Base-by-base conservation (phyloP, 1,140 invertebrate genomes). In the Camponotus pennsylvanicus region DNA sequence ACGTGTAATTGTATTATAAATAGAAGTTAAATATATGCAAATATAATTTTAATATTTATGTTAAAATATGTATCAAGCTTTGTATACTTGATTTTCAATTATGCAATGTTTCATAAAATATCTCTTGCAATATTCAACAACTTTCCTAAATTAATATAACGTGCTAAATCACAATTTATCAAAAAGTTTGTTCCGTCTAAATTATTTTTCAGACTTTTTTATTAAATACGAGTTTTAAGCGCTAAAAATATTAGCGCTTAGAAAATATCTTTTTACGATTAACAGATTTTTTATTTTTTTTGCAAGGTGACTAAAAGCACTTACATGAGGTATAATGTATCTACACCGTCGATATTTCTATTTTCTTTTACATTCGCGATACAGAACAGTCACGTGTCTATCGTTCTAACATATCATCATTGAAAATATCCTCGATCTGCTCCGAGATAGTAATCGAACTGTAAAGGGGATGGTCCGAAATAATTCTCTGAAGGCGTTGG, bases 391-490 rank as follows among this genome's bases (percentile, higher is more conserved):
- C 37, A 37, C 32, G 21, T n/a, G 61, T 66, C 32, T 67, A n/a
- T 13, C 45, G 34, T 80, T 55, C n/a, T 34, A 40, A 13, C 27
- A 18, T 64, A 45, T 78, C 42, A 78, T 80, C 64, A 70, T 27
- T 40, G 34, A 49, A 80, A 70, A 80, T 55, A 55, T n/a, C n/a
- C 13, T 45, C 32, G 77, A 79, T 69, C n/a, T 27, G 13, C 34
- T n/a, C 34, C 7, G 32, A 27, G 34, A 69, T 80, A 69, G 66
- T 57, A 80, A 80, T 34, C 40, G 34, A n/a, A 55, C 34, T 70
- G 64, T 80, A 70, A 80, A 57, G 21, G 15, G 21, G 34, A 80
- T 70, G 45, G 70, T 55, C 64, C 45, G 18, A 70, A 70, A 80
- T 70, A 80, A 80, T 80, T 70, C 15, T 52, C 45, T 15, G n/a